Conservation (phyloP, 2,888 invertebrate species). For the Pterobdella sp. region DNA sequence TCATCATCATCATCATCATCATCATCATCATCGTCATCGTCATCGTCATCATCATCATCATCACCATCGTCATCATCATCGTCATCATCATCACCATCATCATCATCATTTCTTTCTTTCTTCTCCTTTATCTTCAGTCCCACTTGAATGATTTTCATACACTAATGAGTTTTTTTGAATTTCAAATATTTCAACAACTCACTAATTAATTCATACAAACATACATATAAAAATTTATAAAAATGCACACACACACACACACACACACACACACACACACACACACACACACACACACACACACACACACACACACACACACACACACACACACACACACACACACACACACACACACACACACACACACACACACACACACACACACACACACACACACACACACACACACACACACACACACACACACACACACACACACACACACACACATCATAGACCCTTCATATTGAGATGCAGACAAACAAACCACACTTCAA, state of each 20-base stretch:
- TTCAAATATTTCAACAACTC: too few species aligned
- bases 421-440: constrained; percentile 8
- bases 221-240: constrained; percentile 30
- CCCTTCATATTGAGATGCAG: constrained; percentile 18
- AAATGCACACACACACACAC: constrained; percentile 32
- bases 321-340: constrained; percentile 10
- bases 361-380: constrained; percentile 17
- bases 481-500: neutral
- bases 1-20: too few species aligned
- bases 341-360: constrained; percentile 18
- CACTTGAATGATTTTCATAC: too few species aligned
- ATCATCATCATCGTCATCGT: too few species aligned
- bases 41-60: too few species aligned
- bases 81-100: too few species aligned
- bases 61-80: too few species aligned
- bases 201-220: too few species aligned
- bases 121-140: too few species aligned
- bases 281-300: constrained; percentile 18
- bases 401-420: constrained; percentile 9
- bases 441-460: constrained; percentile 2
- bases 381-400: constrained; percentile 14
- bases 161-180: too few species aligned
- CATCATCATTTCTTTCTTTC: too few species aligned
- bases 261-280: constrained; percentile 31
- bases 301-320: constrained; percentile 9